Evolutionary conservation across 2,888 invertebrate genomes (phyloP).

Genomic region (Cephus spinipes): DNA sequence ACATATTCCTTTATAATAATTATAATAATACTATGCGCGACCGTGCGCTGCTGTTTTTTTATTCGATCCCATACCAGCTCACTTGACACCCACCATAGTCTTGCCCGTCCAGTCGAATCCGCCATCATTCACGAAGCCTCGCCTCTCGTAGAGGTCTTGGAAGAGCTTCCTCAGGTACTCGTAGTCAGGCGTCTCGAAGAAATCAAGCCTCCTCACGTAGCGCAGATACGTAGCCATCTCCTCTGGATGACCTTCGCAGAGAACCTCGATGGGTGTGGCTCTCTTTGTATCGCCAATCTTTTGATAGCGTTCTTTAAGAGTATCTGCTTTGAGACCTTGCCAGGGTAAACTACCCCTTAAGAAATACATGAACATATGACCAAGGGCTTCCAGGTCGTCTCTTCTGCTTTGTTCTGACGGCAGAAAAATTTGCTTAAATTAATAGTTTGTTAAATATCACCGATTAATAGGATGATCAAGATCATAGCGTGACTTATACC

Average conservation of each 20-base stretch:
- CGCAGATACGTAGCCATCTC: constrained; percentile 98
- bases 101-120: constrained; percentile 97
- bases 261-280: constrained; percentile 96
- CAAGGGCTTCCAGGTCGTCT: constrained; percentile 99
- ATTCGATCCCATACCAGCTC: constrained; percentile 12
- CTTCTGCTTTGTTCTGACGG: constrained; percentile 95
- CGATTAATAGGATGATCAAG: background rate
- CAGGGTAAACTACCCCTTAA: constrained; percentile 98
- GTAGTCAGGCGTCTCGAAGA: constrained; percentile 99
- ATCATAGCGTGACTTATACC: constrained; percentile 70
- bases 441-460: background rate
- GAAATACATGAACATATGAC: constrained; percentile 99
- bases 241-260: constrained; percentile 90
- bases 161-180: constrained; percentile 97
- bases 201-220: constrained; percentile 97
- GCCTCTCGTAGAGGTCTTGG: constrained; percentile 89
- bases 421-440: constrained; percentile 6
- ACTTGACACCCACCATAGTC: constrained; percentile 69
- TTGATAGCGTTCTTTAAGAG: constrained; percentile 99
- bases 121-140: constrained; percentile 89
- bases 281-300: constrained; percentile 99
- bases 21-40: background rate
- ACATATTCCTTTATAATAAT: background rate
- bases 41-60: background rate
- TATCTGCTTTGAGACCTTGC: constrained; percentile 99